Base-by-base conservation (phyloP, 2,113 vertebrate genomes). In the Synchiropus splendidus region DNA sequence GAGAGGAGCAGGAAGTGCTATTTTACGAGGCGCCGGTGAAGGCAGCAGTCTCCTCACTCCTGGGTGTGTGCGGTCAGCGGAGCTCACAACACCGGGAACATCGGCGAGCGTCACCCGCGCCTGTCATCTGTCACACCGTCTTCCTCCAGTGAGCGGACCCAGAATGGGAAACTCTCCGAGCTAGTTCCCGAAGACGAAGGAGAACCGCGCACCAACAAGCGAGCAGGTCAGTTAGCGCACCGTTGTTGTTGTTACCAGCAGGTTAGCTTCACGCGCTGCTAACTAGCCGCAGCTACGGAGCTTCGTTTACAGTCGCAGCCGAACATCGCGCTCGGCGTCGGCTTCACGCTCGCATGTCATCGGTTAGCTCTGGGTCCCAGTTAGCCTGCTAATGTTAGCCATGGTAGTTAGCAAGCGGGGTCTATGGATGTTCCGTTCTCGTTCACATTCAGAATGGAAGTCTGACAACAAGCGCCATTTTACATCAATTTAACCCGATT, bases 141-240 rank as follows among this genome's bases (percentile, higher is more conserved):
- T 31, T 66, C 54, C 69, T 61, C 41, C 39, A 16, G 27, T 31
- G 14, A 31, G 40, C 51, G 52, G 66, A 39, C 39, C 13, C 48
- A 77, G 45, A 61, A 85, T 85, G 82, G 77, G 64, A 69, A 64
- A 61, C 61, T 67, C 57, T 16, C 49, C 45, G 43, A 74, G 77
- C 63, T 72, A 83, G 72, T 67, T 63, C 57, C 31, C 10, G 57
- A 66, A 59, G 66, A 69, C 36, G 62, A 70, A 58, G 53, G 15
- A 41, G 21, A 58, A 62, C 55, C 44, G 41, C 37, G 39, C 36
- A 39, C 51, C 48, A 61, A 60, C 72, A 70, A 62, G 46, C 33
- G 66, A 58, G 67, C 68, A 76, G 77, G 69, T 80, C 70, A 65
- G 67, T 80, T 64, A 78, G 72, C 70, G 56, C 54, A 31, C 48